Percentiles rank a stretch among this genome's conserved stretches.
These are phyloP conservation scores for Ursus arctos DNA, from an alignment of 2,113 vertebrate species.

Conservation along the genomic window DNA sequence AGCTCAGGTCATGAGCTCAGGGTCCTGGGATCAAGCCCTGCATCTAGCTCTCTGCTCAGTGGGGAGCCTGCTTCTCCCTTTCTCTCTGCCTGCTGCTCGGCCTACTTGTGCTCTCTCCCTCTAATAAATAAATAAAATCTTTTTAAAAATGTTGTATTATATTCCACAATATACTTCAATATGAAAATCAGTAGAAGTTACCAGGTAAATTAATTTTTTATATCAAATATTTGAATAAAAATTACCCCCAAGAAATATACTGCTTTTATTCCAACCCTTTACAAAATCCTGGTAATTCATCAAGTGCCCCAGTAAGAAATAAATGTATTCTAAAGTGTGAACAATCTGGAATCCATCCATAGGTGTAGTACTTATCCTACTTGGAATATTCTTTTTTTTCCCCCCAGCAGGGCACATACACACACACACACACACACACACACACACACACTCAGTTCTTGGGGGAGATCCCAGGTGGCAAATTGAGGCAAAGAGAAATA, in stretches of 20 bases:
- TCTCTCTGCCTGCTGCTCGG: not conserved
- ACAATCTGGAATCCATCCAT: not conserved
- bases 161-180: not conserved
- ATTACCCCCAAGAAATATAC: not conserved
- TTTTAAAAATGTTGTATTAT: not conserved
- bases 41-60: not conserved
- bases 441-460: not conserved
- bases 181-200: not conserved
- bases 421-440: not conserved
- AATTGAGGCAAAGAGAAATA: not conserved
- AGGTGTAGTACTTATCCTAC: not conserved
- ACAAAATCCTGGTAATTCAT: not conserved
- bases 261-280: not conserved
- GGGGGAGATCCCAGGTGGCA: no score
- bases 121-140: not conserved
- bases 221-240: slow-evolving; percentile 6
- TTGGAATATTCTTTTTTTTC: not conserved
- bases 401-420: not conserved
- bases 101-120: not conserved
- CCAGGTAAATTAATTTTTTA: not conserved
- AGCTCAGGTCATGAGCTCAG: not conserved
- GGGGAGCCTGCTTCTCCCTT: no score
- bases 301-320: not conserved
- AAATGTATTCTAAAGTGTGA: not conserved
- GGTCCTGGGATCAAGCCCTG: not conserved